Conservation (phyloP, 2,888 invertebrate genomes). For the Thereva nobilitata region DNA sequence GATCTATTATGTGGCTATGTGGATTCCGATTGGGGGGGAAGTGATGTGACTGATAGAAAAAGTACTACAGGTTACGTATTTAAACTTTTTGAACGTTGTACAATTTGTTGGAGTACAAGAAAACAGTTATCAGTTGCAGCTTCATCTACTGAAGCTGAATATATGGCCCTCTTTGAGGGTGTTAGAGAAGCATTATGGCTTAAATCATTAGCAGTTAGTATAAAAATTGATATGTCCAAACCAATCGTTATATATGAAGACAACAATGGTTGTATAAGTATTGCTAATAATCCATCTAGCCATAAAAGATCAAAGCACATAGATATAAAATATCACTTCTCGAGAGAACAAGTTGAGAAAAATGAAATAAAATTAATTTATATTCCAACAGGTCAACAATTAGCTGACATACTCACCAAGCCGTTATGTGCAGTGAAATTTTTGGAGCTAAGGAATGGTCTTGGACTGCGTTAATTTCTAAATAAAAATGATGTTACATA, state of each 20-base stretch:
- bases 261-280: conserved; percentile 36
- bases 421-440: conserved; percentile 35
- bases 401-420: conserved; percentile 38
- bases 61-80: conserved; percentile 40
- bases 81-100: conserved; percentile 36
- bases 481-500: too few relatives aligned
- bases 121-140: conserved; percentile 31
- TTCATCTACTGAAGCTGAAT: conserved; percentile 21
- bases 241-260: conserved; percentile 36
- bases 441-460: neutral
- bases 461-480: too few relatives aligned
- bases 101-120: conserved; percentile 36
- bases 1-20: conserved; percentile 37
- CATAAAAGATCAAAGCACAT: conserved; percentile 37
- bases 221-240: conserved; percentile 18
- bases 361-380: conserved; percentile 34
- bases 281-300: conserved; percentile 37
- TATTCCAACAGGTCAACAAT: conserved; percentile 39
- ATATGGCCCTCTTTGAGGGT: conserved; percentile 25
- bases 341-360: conserved; percentile 38
- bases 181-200: conserved; percentile 32
- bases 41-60: conserved; percentile 32
- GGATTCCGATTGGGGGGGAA: conserved; percentile 37
- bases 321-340: conserved; percentile 33
- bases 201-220: conserved; percentile 28